A percentile compares a stretch with the other conserved stretches of the same genome.
phyloP scores from a whole-genome alignment of 2,888 invertebrate species.

The Apamea monoglypha region DNA sequence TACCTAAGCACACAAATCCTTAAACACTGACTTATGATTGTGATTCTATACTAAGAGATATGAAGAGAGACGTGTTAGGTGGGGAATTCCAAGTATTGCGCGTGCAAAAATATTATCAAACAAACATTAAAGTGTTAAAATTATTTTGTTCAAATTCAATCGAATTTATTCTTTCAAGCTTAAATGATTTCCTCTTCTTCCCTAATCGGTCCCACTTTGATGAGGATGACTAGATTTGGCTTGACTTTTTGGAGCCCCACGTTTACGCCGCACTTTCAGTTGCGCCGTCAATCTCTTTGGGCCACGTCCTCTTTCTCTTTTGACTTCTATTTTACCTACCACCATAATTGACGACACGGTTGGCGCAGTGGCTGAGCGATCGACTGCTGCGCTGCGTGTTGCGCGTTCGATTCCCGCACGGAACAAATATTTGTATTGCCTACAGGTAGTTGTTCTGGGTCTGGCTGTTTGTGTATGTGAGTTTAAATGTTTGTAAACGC shows the following conservation, averaged over 20 bases:
- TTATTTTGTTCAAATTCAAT: not conserved
- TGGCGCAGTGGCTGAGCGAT: too few relatives aligned
- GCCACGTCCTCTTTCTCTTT: not conserved
- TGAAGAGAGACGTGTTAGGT: not conserved
- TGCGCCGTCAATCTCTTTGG: not conserved
- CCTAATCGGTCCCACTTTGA: too few relatives aligned
- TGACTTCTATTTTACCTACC: not conserved
- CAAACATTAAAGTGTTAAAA: not conserved
- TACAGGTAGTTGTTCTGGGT: too few relatives aligned
- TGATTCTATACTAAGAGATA: not conserved
- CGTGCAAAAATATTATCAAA: not conserved
- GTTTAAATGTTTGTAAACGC: too few relatives aligned
- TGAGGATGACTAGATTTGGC: too few relatives aligned
- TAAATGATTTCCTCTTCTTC: too few relatives aligned
- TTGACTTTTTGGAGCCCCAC: not conserved
- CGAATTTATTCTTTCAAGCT: too few relatives aligned
- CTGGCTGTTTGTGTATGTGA: too few relatives aligned
- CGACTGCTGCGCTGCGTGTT: too few relatives aligned
- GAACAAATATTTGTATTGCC: too few relatives aligned
- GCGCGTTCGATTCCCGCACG: too few relatives aligned
- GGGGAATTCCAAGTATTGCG: slow-evolving; percentile 7
- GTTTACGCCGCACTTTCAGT: not conserved
- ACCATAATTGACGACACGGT: too few relatives aligned
- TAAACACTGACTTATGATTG: not conserved
- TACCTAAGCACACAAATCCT: not conserved